Conservation (phyloP, 2,797 vertebrate species). For the Brotogeris chrysoptera region DNA sequence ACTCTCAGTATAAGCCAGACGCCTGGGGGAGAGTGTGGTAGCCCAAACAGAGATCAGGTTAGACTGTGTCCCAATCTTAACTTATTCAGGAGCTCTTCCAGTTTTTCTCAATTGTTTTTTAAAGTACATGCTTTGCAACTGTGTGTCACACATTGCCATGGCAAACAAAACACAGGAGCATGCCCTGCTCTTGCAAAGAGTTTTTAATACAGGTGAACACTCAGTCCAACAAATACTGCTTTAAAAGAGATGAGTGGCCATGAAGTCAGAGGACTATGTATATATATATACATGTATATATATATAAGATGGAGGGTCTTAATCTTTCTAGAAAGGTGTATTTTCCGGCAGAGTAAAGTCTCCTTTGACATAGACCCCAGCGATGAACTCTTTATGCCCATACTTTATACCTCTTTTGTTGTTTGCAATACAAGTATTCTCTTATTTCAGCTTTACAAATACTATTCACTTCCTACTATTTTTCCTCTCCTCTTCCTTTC, state of each 20-base stretch:
- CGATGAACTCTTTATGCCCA: rapidly evolving
- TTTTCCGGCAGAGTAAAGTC: background rate
- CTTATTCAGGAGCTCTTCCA: background rate
- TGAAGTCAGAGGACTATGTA: background rate
- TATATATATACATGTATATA: too few species aligned
- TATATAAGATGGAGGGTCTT: background rate
- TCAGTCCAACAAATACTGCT: background rate
- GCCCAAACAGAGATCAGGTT: background rate
- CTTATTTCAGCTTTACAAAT: background rate
- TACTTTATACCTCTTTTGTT: background rate
- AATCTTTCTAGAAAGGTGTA: background rate
- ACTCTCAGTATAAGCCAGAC: background rate
- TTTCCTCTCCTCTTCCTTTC: background rate
- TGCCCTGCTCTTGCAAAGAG: background rate
- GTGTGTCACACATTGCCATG: background rate
- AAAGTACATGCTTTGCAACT: background rate
- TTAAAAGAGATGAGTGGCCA: background rate
- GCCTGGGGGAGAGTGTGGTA: background rate
- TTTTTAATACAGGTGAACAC: background rate
- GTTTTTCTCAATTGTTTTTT: background rate
- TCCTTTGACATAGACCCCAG: background rate
- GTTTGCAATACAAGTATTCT: background rate
- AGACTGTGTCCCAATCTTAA: background rate
- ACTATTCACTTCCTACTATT: background rate
- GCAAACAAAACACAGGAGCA: background rate